Evolutionary conservation across 2,113 vertebrate species (phyloP).

Genomic region (Coregonus clupeaformis): DNA sequence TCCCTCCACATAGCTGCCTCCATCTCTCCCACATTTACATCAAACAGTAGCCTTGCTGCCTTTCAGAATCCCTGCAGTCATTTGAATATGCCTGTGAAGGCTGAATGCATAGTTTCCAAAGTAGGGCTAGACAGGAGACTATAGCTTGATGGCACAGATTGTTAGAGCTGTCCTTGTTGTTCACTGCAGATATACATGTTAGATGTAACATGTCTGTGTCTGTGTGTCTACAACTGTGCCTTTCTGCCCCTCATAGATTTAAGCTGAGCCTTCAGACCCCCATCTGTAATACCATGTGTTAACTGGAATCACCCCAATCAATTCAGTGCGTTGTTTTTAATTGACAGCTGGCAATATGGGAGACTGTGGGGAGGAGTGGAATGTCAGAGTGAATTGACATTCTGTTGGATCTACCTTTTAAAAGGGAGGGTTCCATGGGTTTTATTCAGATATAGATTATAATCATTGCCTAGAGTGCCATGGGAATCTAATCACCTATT

Average conservation of each 20-base stretch:
- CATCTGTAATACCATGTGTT: slow-evolving; percentile 4
- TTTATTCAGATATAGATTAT: neutral
- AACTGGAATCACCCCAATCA: slow-evolving; percentile 37
- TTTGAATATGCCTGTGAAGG: slow-evolving; percentile 1
- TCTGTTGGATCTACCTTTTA: neutral
- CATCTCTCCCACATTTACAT: too few species aligned
- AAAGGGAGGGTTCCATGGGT: neutral
- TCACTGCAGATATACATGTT: too few species aligned
- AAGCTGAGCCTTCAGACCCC: neutral
- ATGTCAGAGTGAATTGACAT: slow-evolving; percentile 5
- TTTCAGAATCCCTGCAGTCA: too few species aligned
- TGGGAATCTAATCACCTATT: neutral
- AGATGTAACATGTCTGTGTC: neutral
- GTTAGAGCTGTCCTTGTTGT: too few species aligned
- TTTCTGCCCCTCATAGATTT: neutral
- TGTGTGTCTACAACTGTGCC: neutral
- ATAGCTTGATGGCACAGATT: too few species aligned
- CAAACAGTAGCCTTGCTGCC: too few species aligned
- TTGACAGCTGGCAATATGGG: slow-evolving; percentile 13
- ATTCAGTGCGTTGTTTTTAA: slow-evolving; percentile 31
- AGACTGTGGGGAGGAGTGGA: slow-evolving; percentile 2
- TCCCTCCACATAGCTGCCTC: too few species aligned
- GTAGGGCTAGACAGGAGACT: too few species aligned
- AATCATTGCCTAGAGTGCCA: neutral
- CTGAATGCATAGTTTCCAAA: too few species aligned